These are phyloP conservation scores for Python bivittatus DNA, from an alignment of 2,113 vertebrate species.

Conservation along the genomic window DNA sequence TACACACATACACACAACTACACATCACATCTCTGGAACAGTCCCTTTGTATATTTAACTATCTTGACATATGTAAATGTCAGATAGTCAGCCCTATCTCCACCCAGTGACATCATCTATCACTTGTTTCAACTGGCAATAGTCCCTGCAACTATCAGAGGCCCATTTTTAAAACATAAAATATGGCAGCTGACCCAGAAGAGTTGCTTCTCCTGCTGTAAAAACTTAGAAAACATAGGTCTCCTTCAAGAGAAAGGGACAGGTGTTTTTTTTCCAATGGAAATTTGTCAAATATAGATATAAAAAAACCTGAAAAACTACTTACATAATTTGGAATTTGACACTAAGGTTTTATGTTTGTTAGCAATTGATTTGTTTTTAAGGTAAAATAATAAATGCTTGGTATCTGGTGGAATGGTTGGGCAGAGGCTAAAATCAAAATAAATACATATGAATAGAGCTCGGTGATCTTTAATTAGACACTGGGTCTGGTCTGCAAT, in stretches of 20 bases:
- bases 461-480: slow-evolving; percentile 24
- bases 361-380: background rate
- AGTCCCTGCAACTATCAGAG: too few relatives aligned
- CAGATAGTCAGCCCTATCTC: too few relatives aligned
- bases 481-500: slow-evolving; percentile 2
- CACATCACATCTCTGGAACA: too few relatives aligned
- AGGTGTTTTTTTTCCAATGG: background rate
- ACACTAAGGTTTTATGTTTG: background rate
- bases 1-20: too few relatives aligned
- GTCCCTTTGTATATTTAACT: too few relatives aligned
- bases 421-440: background rate
- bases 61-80: too few relatives aligned
- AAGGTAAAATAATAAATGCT: background rate
- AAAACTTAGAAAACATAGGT: background rate
- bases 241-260: background rate
- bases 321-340: background rate
- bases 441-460: slow-evolving; percentile 1
- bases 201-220: background rate
- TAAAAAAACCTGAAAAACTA: background rate
- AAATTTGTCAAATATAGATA: background rate
- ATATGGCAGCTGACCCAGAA: background rate
- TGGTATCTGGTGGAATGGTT: background rate
- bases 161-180: background rate
- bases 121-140: too few relatives aligned
- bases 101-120: too few relatives aligned